Evolutionary conservation across 1,140 invertebrate genomes (phyloP), one percentile per base, ranked within the genome.

Genomic region (Drosophila erecta): DNA sequence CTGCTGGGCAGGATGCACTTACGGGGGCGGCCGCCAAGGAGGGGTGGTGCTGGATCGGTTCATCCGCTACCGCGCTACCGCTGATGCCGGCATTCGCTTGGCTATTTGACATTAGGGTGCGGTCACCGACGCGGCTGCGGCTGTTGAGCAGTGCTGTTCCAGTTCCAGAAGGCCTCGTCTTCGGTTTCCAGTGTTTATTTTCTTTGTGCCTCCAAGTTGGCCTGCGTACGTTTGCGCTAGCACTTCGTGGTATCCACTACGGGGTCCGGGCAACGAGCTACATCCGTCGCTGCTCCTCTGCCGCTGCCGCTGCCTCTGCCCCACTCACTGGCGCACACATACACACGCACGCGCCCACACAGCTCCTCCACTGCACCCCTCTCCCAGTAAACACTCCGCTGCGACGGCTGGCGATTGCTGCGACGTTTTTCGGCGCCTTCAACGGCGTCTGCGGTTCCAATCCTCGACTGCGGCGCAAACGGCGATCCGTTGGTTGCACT

Each of bases 21-120:
- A 79, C 65, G 65, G 49, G 53, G 37, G 43, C 15, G 50, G 61
- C 37, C 62, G 43, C 56, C 66, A 47, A 54, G 30, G 62, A 22
- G 41, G 53, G 54, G 47, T 66, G 65, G 33, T 61, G 76, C 50
- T 57, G 62, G 60, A 53, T 89, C 69, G 84, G 59, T 58, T 89
- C 84, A 70, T 89, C 83, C 76, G 64, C 30, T 67, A 75, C 70
- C 72, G 81, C 57, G 79, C 81, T 86, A 78, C 76, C 86, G 74
- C 84, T 89, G 64, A 79, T 81, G 69, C 84, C 78, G 81, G 80
- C 83, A 73, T 91, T 90, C 59, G 71, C 80, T 91, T 91, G 90
- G 74, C 83, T 91, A 86, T 86, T 91, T 90, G 90, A 91, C 90
- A 91, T 91, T 89, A 79, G 85, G 85, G 85, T 72, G 85, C 85